Evolutionary conservation across 2,888 invertebrate genomes (phyloP), one percentile per base, ranked within the genome.

Genomic region (Neria commutata): DNA sequence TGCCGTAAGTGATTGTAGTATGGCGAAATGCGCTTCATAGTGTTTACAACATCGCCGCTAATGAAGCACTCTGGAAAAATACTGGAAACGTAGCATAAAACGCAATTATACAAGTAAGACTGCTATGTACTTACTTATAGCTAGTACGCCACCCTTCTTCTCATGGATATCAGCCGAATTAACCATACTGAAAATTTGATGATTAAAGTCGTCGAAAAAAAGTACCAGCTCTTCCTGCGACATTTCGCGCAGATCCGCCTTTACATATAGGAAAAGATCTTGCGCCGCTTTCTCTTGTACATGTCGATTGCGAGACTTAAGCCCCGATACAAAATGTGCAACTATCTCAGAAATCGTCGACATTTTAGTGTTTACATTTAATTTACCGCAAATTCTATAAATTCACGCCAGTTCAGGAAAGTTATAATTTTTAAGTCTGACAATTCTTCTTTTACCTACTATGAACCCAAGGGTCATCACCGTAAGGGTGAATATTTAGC

Each of bases 101-200:
- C 17, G 8, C 21, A 21, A 19, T 42, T 29, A n/a, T n/a, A n/a
- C n/a, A 29, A 29, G 29, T 8, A 11, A 29, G 29, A 29, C 29
- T 11, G 11, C 6, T 11, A 19, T 17, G 40, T 14, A 74, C 81
- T 78, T 81, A 91, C 91, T 89, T 74, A 98, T 98, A 6, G 97
- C 96, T 56, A 97, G 83, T 64, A 97, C 95, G 55, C 95, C 97
- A 60, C 97, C 97, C 83, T 96, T 97, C 76, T 94, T 94, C 79
- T 97, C 97, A 82, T 94, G 92, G 33, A 92, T 89, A 79, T 98
- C 96, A 47, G 90, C 88, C 69, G 94, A 93, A 14, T 94, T 93
- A 2, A 97, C 94, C 96, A 98, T 95, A 80, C 95, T 94, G 79
- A 94, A 94, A 67, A 98, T 96, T 76, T 95, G 93, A 76, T 94